A percentile compares a stretch with the other conserved stretches of the same genome.
Evolutionary conservation across 2,113 vertebrate species (phyloP).

Genomic region (Gorsachius goisagi): DNA sequence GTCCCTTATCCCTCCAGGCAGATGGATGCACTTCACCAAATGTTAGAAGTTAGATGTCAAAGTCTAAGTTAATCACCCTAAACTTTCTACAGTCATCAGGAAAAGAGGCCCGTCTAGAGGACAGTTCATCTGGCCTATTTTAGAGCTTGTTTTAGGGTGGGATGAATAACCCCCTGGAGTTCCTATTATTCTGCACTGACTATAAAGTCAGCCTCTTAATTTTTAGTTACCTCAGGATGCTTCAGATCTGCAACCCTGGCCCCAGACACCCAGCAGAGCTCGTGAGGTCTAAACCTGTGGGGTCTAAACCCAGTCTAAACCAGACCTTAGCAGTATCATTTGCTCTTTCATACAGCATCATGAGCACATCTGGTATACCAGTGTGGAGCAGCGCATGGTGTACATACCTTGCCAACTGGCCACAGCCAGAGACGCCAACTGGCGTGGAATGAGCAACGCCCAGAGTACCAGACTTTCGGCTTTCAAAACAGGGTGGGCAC

Average conservation of each 20-base stretch:
- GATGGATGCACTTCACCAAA: background rate
- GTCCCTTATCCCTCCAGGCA: background rate
- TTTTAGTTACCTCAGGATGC: background rate
- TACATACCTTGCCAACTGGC: accelerated
- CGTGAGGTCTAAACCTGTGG: background rate
- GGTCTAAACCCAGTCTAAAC: background rate
- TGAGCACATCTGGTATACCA: background rate
- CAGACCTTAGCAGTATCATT: background rate
- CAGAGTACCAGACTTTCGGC: background rate
- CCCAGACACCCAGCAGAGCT: background rate
- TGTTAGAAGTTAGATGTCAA: background rate
- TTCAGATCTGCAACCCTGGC: background rate
- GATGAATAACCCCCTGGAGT: background rate
- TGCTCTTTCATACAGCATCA: accelerated
- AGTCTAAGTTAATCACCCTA: background rate
- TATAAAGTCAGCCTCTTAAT: background rate
- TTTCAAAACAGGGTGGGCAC: slow-evolving; percentile 11
- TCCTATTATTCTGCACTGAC: background rate
- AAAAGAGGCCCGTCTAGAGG: background rate
- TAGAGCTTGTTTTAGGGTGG: background rate
- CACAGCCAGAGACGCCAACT: accelerated
- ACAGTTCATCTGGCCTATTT: background rate
- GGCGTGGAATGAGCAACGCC: background rate
- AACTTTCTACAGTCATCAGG: background rate
- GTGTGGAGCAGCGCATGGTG: accelerated